phyloP scores from a whole-genome alignment of 2,797 vertebrate genomes.

The Thamnophis elegans region DNA sequence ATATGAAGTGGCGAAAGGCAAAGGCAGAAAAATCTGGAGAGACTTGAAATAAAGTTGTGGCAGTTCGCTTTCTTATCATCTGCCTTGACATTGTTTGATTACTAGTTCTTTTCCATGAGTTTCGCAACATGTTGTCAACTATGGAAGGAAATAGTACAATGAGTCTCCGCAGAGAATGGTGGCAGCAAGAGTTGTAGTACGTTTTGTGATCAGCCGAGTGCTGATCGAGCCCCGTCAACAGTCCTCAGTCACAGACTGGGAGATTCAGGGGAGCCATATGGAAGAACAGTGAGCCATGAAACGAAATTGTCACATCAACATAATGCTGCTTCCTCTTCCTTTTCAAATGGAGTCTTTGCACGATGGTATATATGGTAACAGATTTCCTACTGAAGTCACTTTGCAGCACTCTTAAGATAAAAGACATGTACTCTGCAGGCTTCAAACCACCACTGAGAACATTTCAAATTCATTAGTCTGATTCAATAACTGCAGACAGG shows the following conservation, averaged over 20 bases:
- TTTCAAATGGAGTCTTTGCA: not conserved
- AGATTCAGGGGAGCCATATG: not conserved
- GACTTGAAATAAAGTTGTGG: not conserved
- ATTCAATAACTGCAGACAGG: conserved; percentile 23
- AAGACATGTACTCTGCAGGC: conserved; percentile 23
- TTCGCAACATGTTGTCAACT: not conserved
- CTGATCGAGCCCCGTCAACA: not conserved
- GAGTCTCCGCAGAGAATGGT: not conserved
- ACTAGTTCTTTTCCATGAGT: not conserved
- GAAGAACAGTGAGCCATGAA: not conserved
- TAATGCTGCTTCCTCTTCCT: not conserved
- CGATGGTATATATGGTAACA: conserved; percentile 15
- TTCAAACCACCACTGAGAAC: conserved; percentile 19
- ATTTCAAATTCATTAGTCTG: not conserved
- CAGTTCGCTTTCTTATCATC: not conserved
- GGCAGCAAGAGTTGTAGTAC: not conserved
- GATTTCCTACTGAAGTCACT: not conserved
- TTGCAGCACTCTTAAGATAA: not conserved
- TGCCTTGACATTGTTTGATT: not conserved
- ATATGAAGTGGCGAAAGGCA: not conserved
- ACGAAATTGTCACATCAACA: not conserved
- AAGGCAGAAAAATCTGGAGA: not conserved
- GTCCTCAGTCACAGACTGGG: not conserved
- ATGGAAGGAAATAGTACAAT: not conserved
- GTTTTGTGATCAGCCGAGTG: not conserved